Evolutionary conservation across 2,888 invertebrate genomes (phyloP).

Genomic region (Criorhina ranunculi): DNA sequence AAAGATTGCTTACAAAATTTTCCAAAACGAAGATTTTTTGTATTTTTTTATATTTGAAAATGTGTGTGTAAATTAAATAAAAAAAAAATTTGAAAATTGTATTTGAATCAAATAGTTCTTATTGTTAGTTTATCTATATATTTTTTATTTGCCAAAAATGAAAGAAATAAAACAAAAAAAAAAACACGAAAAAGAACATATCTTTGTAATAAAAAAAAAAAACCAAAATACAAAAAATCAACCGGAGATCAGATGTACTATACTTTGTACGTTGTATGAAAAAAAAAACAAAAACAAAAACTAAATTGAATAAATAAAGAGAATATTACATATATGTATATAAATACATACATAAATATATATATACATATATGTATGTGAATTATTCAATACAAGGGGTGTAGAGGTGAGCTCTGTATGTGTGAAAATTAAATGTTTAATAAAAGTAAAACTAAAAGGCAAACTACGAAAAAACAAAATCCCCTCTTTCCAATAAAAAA

Average conservation of each 20-base stretch:
- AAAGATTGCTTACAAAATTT: slow-evolving; percentile 40
- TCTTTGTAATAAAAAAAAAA: slow-evolving; percentile 56
- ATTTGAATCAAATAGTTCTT: slow-evolving; percentile 43
- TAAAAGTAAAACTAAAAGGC: slow-evolving; percentile 44
- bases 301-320: slow-evolving; percentile 43
- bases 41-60: slow-evolving; percentile 66
- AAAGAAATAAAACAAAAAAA: slow-evolving; percentile 31
- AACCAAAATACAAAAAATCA: slow-evolving; percentile 13
- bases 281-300: slow-evolving; percentile 14
- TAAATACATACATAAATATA: background rate
- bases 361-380: slow-evolving; percentile 42
- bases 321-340: slow-evolving; percentile 36
- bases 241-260: slow-evolving; percentile 48
- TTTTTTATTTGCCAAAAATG: slow-evolving; percentile 53
- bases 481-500: slow-evolving; percentile 27
- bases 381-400: slow-evolving; percentile 46
- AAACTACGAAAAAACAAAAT: slow-evolving; percentile 52
- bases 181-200: slow-evolving; percentile 72
- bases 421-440: slow-evolving; percentile 68
- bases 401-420: slow-evolving; percentile 54
- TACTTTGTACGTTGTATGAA: slow-evolving; percentile 37
- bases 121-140: slow-evolving; percentile 42
- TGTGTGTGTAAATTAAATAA: slow-evolving; percentile 35
- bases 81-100: slow-evolving; percentile 8
- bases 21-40: slow-evolving; percentile 45